These are phyloP conservation scores for Drosophila mimetica DNA, from an alignment of 2,888 invertebrate genomes.

Conservation along the genomic window DNA sequence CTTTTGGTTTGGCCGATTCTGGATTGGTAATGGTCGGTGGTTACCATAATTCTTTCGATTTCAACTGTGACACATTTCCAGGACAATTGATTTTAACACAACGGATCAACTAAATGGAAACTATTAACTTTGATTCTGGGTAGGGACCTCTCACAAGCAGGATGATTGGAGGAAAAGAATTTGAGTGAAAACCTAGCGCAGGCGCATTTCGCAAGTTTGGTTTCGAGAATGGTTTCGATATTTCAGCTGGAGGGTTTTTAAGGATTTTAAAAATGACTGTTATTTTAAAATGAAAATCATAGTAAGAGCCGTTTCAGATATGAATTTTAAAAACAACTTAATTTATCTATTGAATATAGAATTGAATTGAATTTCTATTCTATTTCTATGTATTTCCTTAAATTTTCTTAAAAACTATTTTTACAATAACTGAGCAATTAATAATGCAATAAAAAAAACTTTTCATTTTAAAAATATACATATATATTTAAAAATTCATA, in stretches of 20 bases:
- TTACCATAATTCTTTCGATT: constrained; percentile 21
- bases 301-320: too few species aligned
- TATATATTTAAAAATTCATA: neutral
- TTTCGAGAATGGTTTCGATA: constrained; percentile 4
- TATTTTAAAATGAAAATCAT: neutral
- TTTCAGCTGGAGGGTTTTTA: neutral
- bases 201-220: constrained; percentile 2
- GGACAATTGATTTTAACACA: constrained; percentile 1
- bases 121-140: constrained; percentile 22
- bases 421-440: neutral
- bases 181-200: constrained; percentile 15
- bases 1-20: constrained; percentile 13
- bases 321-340: too few species aligned
- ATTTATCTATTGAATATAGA: too few species aligned
- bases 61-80: neutral
- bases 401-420: too few species aligned
- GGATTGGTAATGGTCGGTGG: constrained; percentile 6
- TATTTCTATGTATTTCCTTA: too few species aligned
- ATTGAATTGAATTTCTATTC: too few species aligned
- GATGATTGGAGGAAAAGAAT: constrained; percentile 40
- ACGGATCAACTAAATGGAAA: constrained; percentile 8
- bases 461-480: neutral
- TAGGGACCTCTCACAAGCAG: constrained; percentile 22
- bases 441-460: too few species aligned
- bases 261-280: neutral